Conservation (phyloP, 1,140 invertebrate genomes). For the Lordiphosa clarofinis region DNA sequence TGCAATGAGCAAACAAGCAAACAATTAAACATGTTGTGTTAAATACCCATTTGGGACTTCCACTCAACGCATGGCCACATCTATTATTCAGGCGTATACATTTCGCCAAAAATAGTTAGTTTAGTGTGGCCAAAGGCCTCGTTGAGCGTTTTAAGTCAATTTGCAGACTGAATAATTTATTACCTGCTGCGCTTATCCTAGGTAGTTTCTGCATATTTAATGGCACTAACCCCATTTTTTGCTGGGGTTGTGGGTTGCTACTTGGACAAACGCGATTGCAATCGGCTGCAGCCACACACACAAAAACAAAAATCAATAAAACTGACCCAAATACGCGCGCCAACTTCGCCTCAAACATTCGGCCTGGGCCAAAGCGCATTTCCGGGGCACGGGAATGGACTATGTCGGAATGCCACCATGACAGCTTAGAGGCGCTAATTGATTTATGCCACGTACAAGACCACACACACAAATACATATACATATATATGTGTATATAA, state of each 20-base stretch:
- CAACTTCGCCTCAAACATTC: slow-evolving; percentile 42
- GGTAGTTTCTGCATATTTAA: slow-evolving; percentile 34
- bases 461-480: no score
- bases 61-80: slow-evolving; percentile 19
- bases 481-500: slow-evolving; percentile 15
- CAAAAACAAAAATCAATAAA: slow-evolving; percentile 64
- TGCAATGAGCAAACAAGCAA: slow-evolving; percentile 54
- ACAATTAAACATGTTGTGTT: slow-evolving; percentile 15
- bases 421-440: slow-evolving; percentile 71
- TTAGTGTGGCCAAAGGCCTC: slow-evolving; percentile 50
- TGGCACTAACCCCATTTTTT: slow-evolving; percentile 39
- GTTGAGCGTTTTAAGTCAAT: slow-evolving; percentile 69
- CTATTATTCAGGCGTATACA: slow-evolving; percentile 24
- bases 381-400: slow-evolving; percentile 35
- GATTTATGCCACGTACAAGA: slow-evolving; percentile 70
- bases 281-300: slow-evolving; percentile 24
- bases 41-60: slow-evolving; percentile 58
- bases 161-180: slow-evolving; percentile 63
- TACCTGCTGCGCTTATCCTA: slow-evolving; percentile 17
- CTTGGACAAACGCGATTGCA: slow-evolving; percentile 44
- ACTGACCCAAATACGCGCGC: slow-evolving; percentile 73
- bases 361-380: slow-evolving; percentile 54
- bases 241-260: neutral
- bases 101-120: slow-evolving; percentile 40
- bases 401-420: slow-evolving; percentile 32